Percentiles rank a stretch among this genome's conserved stretches.
Evolutionary conservation across 1,140 invertebrate species (phyloP).

Genomic region (Drosophila ficusphila): DNA sequence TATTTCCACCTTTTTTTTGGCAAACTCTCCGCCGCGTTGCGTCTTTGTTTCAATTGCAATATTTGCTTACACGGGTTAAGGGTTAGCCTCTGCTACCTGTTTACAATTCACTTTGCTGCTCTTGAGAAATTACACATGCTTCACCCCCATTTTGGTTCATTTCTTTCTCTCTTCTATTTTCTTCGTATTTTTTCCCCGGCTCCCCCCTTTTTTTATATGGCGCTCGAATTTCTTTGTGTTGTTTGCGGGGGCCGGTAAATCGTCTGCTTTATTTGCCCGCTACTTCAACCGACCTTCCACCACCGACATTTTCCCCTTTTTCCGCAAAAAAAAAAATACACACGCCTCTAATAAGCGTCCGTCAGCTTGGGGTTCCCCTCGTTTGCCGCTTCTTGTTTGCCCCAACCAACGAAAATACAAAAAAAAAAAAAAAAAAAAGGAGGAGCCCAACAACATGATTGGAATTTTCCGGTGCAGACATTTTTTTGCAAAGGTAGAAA

Average conservation of each 20-base stretch:
- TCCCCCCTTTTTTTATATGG: constrained; percentile 44
- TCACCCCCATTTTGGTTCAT: background rate
- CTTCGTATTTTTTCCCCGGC: background rate
- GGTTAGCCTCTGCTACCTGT: constrained; percentile 44
- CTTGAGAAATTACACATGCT: constrained; percentile 78
- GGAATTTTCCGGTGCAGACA: constrained; percentile 81
- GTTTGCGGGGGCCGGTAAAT: constrained; percentile 63
- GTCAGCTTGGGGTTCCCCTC: constrained; percentile 38
- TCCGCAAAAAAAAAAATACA: constrained; percentile 1
- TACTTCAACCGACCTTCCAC: constrained; percentile 50
- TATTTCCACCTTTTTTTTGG: constrained; percentile 15
- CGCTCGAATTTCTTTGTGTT: constrained; percentile 67
- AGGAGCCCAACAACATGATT: constrained; percentile 69
- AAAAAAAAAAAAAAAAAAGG: background rate
- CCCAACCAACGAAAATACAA: constrained; percentile 54
- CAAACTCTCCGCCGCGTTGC: constrained; percentile 13
- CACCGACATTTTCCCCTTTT: background rate
- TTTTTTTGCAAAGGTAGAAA: constrained; percentile 61
- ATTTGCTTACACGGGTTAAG: constrained; percentile 38
- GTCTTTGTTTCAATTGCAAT: constrained; percentile 45
- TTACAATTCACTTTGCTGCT: constrained; percentile 77
- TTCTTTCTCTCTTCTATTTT: constrained; percentile 1
- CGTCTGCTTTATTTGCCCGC: constrained; percentile 80
- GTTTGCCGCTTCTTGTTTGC: constrained; percentile 41
- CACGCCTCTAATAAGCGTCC: constrained; percentile 63